Percentiles rank a stretch among this genome's conserved stretches.
Evolutionary conservation across 2,113 vertebrate species (phyloP).

Genomic region (Panthera tigris): DNA sequence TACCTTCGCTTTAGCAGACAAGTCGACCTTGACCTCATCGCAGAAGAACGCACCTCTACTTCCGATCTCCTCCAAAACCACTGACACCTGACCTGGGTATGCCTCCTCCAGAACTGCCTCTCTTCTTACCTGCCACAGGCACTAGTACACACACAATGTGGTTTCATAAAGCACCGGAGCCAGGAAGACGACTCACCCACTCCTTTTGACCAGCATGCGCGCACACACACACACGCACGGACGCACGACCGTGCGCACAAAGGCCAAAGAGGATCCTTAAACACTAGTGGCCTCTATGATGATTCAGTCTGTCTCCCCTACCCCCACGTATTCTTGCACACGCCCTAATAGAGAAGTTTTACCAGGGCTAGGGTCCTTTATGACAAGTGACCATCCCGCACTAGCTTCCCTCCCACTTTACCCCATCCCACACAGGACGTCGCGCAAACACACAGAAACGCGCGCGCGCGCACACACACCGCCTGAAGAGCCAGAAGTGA

Average conservation of each 20-base stretch:
- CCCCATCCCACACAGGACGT: not conserved
- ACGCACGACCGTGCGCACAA: rapidly evolving
- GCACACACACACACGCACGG: not conserved
- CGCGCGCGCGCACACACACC: not conserved
- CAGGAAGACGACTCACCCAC: not conserved
- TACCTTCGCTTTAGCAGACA: not conserved
- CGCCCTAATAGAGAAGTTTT: not conserved
- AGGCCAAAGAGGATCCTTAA: not conserved
- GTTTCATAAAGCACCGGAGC: not conserved
- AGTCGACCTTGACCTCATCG: not conserved
- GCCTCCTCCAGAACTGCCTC: not conserved
- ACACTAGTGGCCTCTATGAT: not conserved
- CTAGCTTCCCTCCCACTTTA: not conserved
- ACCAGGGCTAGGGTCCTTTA: not conserved
- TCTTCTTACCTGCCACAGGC: not conserved
- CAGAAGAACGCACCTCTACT: not conserved
- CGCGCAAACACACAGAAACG: not conserved
- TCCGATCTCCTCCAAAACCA: not conserved
- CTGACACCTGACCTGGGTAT: not conserved
- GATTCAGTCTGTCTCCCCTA: not conserved
- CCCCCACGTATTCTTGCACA: not conserved
- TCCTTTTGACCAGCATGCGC: not conserved
- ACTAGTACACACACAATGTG: not conserved
- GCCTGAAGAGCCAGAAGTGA: not conserved
- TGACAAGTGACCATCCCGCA: not conserved